Percentiles rank a stretch among this genome's conserved stretches.
Evolutionary conservation across 2,888 invertebrate species (phyloP).

Genomic region (Pharmacophagus antenor): DNA sequence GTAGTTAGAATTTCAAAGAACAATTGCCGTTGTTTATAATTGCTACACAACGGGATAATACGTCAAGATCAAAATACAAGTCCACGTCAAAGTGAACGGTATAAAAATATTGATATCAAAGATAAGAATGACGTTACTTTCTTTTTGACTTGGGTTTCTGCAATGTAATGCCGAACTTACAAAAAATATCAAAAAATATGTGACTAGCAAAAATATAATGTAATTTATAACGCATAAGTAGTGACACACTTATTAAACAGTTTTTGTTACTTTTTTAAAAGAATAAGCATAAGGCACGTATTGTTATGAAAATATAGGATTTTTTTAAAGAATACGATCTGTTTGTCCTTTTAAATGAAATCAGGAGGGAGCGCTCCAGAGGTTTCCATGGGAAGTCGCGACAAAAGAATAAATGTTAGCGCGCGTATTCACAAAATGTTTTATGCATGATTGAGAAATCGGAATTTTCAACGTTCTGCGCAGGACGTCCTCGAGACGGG

Average conservation of each 20-base stretch:
- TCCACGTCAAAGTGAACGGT: neutral
- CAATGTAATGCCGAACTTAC: neutral
- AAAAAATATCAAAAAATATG: neutral
- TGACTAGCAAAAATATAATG: too few relatives aligned
- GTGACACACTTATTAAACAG: too few relatives aligned
- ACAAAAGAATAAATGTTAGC: conserved; percentile 22
- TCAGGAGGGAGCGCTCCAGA: conserved; percentile 16
- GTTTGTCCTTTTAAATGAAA: conserved; percentile 13
- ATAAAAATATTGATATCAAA: neutral
- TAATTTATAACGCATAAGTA: too few relatives aligned
- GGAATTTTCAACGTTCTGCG: conserved; percentile 29
- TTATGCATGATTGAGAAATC: conserved; percentile 30
- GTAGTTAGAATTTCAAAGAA: neutral
- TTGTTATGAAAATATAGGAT: neutral
- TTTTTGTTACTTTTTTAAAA: too few relatives aligned
- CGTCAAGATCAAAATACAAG: neutral
- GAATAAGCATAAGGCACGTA: too few relatives aligned
- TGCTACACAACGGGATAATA: neutral
- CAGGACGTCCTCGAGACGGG: conserved; percentile 27
- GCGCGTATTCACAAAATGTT: conserved; percentile 29
- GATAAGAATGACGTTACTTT: conserved; percentile 1
- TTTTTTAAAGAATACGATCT: neutral
- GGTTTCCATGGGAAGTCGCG: conserved; percentile 27
- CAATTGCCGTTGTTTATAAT: neutral
- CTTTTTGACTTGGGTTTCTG: neutral